A percentile compares a stretch with the other conserved stretches of the same genome.
Evolutionary conservation across 2,797 vertebrate species (phyloP).

Genomic region (Ptychobarbus kaznakovi): DNA sequence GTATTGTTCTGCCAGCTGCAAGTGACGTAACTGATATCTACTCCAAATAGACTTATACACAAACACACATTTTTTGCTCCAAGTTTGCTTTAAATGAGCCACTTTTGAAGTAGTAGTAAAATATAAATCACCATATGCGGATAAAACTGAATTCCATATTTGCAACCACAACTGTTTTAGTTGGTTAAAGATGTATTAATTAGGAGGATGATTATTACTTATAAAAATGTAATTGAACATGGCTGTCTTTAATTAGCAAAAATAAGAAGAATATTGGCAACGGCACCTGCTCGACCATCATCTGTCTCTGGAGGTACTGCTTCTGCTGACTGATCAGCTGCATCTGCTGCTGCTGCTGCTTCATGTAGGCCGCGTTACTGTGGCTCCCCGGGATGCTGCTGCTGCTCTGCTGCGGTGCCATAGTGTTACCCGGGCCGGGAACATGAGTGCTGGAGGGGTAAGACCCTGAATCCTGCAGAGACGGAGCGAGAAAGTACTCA

Average conservation of each 20-base stretch:
- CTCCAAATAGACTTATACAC: too few relatives aligned
- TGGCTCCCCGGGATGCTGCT: constrained; percentile 82
- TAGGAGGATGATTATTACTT: not conserved
- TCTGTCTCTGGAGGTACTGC: constrained; percentile 80
- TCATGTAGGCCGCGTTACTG: constrained; percentile 81
- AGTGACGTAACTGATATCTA: too few relatives aligned
- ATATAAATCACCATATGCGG: not conserved
- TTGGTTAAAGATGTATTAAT: not conserved
- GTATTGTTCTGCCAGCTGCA: too few relatives aligned
- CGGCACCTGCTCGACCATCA: constrained; percentile 90
- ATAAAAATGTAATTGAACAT: not conserved
- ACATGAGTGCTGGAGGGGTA: constrained; percentile 80
- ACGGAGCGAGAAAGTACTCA: not conserved
- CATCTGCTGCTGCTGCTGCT: constrained; percentile 82
- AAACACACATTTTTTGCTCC: too few relatives aligned
- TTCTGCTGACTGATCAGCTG: constrained; percentile 87
- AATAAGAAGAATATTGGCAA: not conserved
- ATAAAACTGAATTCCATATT: not conserved
- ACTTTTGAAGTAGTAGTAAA: not conserved
- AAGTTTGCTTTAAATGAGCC: not conserved
- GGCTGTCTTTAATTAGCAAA: not conserved
- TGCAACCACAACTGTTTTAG: not conserved
- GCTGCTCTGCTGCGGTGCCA: constrained; percentile 76
- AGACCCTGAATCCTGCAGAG: constrained; percentile 86
- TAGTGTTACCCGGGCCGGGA: constrained; percentile 74